These are phyloP conservation scores for Threskiornis aethiopicus DNA, from an alignment of 2,797 vertebrate genomes.

Conservation along the genomic window DNA sequence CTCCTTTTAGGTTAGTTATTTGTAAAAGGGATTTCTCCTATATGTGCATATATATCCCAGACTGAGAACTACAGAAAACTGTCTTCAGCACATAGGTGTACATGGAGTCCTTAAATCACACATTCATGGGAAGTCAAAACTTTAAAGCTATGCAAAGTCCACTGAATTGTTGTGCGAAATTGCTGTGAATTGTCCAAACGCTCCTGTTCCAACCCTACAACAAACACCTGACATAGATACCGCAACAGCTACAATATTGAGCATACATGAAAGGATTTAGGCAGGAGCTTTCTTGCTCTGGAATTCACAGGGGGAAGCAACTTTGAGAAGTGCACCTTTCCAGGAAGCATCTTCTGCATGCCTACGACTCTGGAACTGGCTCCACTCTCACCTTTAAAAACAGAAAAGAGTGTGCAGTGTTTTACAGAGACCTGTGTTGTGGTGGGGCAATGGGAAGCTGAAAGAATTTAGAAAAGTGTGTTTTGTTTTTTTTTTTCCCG, in stretches of 20 bases:
- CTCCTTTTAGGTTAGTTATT: background rate
- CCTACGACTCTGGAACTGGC: background rate
- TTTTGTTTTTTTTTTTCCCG: too few relatives aligned
- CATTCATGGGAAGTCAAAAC: background rate
- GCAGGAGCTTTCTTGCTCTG: background rate
- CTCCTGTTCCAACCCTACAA: background rate
- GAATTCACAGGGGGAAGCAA: background rate
- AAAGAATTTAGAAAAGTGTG: background rate
- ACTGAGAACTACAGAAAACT: background rate
- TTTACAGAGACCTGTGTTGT: constrained; percentile 7
- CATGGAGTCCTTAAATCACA: background rate
- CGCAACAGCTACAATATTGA: background rate
- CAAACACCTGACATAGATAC: background rate
- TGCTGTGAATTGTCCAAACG: background rate
- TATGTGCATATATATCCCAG: fast-evolving
- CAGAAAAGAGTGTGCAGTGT: background rate
- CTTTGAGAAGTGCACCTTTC: background rate
- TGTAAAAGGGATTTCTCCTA: background rate
- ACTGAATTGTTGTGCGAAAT: background rate
- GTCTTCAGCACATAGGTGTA: background rate
- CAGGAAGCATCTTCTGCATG: background rate
- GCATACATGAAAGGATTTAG: background rate
- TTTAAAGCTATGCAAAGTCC: background rate
- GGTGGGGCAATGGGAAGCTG: constrained; percentile 37
- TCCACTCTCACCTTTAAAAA: background rate